A percentile compares a stretch with the other conserved stretches of the same genome.
These are phyloP conservation scores for Fissipunctia ypsillon DNA, from an alignment of 2,888 invertebrate genomes.

Conservation along the genomic window DNA sequence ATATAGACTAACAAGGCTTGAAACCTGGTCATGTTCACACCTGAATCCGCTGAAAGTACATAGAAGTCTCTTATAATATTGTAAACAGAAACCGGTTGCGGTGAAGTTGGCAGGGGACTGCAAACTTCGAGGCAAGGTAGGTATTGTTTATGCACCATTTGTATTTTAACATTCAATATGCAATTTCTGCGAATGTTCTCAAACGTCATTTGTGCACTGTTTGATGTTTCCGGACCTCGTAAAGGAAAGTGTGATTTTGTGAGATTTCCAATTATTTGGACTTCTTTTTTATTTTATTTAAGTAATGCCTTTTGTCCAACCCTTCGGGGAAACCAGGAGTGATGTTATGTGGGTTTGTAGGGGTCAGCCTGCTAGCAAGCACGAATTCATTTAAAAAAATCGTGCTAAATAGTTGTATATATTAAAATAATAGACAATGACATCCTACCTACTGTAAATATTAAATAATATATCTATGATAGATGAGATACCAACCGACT, in stretches of 20 bases:
- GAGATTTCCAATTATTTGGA: slow-evolving; percentile 21
- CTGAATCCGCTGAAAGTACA: slow-evolving; percentile 40
- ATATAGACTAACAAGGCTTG: slow-evolving; percentile 16
- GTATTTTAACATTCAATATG: slow-evolving; percentile 60
- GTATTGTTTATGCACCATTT: slow-evolving; percentile 60
- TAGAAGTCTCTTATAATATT: slow-evolving; percentile 43
- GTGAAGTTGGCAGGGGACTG: slow-evolving; percentile 30
- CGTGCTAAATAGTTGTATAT: neutral
- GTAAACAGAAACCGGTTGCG: slow-evolving; percentile 47
- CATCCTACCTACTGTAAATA: too few relatives aligned
- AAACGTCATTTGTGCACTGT: slow-evolving; percentile 52
- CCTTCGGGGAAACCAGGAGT: too few relatives aligned
- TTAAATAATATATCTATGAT: too few relatives aligned
- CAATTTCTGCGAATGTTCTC: slow-evolving; percentile 55
- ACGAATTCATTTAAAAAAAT: neutral
- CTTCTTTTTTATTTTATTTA: slow-evolving; percentile 2
- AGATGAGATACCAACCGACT: too few relatives aligned
- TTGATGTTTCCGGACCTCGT: slow-evolving; percentile 52
- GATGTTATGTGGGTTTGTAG: too few relatives aligned
- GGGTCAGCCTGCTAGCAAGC: neutral
- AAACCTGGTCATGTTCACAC: slow-evolving; percentile 25
- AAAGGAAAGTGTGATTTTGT: slow-evolving; percentile 33
- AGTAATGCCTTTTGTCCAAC: neutral
- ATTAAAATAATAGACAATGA: neutral
- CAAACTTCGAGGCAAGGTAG: slow-evolving; percentile 38